These are phyloP conservation scores for Habropoda laboriosa DNA, from an alignment of 1,140 invertebrate species.

Conservation along the genomic window DNA sequence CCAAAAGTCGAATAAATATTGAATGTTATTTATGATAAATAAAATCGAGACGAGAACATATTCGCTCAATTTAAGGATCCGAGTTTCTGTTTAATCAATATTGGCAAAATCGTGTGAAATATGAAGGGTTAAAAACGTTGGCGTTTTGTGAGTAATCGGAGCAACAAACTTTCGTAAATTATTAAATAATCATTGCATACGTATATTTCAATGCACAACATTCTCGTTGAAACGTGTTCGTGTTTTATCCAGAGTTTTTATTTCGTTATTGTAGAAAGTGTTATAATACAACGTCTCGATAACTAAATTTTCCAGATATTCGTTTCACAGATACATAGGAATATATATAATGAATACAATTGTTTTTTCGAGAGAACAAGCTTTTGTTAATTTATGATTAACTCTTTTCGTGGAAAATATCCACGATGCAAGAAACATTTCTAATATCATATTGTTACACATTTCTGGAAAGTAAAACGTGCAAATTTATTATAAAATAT, in stretches of 20 bases:
- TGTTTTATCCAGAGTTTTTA: not conserved
- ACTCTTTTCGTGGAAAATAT: too few relatives aligned
- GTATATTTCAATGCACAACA: not conserved
- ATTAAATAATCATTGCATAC: too few relatives aligned
- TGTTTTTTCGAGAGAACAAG: not conserved
- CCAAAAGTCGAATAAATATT: too few relatives aligned
- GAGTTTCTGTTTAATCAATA: not conserved
- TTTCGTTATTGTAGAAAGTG: not conserved
- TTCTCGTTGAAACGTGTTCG: slow-evolving; percentile 4
- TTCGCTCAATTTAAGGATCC: not conserved
- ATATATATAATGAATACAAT: too few relatives aligned
- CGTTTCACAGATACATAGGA: not conserved
- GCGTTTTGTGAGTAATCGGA: slow-evolving; percentile 26
- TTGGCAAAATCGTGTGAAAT: too few relatives aligned
- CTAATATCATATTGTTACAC: too few relatives aligned
- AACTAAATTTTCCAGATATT: not conserved
- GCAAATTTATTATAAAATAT: too few relatives aligned
- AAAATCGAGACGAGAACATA: not conserved
- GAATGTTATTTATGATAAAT: not conserved
- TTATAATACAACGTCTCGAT: not conserved
- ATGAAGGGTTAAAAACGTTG: not conserved
- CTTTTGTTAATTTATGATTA: too few relatives aligned
- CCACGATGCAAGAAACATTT: too few relatives aligned
- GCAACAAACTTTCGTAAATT: not conserved
- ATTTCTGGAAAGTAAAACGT: too few relatives aligned